Evolutionary conservation across 2,888 invertebrate genomes (phyloP).

Genomic region (Sylvicola cinctus): DNA sequence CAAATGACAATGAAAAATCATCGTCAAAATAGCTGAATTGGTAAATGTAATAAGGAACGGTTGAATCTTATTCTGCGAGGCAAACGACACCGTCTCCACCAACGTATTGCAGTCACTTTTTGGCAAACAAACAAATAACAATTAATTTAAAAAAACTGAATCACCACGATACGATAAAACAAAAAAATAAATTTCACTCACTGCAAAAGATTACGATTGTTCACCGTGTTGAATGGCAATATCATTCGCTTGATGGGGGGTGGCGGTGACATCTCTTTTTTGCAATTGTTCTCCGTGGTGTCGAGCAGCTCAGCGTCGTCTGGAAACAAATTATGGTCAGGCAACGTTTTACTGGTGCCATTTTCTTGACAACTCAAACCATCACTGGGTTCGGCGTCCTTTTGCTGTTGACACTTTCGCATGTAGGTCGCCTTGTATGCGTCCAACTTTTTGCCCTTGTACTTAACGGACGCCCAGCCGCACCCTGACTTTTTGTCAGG

Average conservation of each 20-base stretch:
- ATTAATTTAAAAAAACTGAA: too few species aligned
- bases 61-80: conserved; percentile 72
- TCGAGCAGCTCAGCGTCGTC: too few species aligned
- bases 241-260: conserved; percentile 38
- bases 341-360: too few species aligned
- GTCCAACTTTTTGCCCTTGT: conserved; percentile 70
- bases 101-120: conserved; percentile 73
- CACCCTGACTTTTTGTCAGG: conserved; percentile 83
- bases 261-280: conserved; percentile 36
- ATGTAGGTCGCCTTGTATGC: conserved; percentile 74
- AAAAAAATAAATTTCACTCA: too few species aligned
- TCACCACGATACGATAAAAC: too few species aligned
- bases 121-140: too few species aligned
- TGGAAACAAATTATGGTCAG: conserved; percentile 18
- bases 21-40: conserved; percentile 66
- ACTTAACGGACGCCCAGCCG: conserved; percentile 84
- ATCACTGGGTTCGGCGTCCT: conserved; percentile 24
- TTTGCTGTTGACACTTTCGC: conserved; percentile 40
- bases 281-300: too few species aligned
- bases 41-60: conserved; percentile 77
- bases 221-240: conserved; percentile 56
- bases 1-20: conserved; percentile 86
- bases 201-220: conserved; percentile 56
- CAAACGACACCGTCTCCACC: conserved; percentile 76
- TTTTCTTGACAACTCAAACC: conserved; percentile 7